phyloP scores from a whole-genome alignment of 2,113 vertebrate species.

The Scopus umbretta region DNA sequence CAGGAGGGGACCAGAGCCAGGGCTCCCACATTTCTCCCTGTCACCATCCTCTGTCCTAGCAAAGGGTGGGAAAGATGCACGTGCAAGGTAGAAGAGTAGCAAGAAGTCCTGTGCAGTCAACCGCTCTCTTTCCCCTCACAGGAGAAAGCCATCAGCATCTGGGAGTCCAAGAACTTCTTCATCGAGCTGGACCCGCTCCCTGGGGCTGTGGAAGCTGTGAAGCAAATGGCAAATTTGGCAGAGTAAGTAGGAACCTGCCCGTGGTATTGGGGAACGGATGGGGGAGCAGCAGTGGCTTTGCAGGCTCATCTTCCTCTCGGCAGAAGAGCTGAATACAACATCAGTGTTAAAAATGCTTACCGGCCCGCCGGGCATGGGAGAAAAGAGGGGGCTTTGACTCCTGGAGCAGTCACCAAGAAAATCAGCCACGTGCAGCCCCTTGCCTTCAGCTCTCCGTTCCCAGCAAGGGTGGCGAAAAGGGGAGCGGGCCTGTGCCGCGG shows the following conservation, averaged over 20 bases:
- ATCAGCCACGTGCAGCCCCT: neutral
- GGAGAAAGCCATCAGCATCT: constrained; percentile 95
- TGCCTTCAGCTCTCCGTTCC: neutral
- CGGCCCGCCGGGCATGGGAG: neutral
- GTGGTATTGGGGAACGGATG: rapidly evolving
- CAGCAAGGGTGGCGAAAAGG: neutral
- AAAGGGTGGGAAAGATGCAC: neutral
- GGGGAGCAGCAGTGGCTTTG: neutral
- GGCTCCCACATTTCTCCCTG: neutral
- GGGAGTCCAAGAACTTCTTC: constrained; percentile 95
- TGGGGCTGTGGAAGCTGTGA: constrained; percentile 89
- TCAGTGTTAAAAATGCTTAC: neutral
- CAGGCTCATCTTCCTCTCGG: neutral
- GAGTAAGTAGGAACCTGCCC: constrained; percentile 73
- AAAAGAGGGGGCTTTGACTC: neutral
- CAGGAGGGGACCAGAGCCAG: neutral
- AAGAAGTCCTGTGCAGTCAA: neutral
- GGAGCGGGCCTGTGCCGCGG: rapidly evolving
- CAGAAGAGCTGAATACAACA: neutral
- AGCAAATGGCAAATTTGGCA: constrained; percentile 88
- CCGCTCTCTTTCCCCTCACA: constrained; percentile 29
- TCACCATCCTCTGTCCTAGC: neutral
- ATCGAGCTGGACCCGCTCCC: constrained; percentile 88
- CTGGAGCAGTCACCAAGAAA: neutral
- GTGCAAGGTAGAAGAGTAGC: neutral